phyloP scores from a whole-genome alignment of 1,140 invertebrate genomes.

The Trinorchestia longiramus region DNA sequence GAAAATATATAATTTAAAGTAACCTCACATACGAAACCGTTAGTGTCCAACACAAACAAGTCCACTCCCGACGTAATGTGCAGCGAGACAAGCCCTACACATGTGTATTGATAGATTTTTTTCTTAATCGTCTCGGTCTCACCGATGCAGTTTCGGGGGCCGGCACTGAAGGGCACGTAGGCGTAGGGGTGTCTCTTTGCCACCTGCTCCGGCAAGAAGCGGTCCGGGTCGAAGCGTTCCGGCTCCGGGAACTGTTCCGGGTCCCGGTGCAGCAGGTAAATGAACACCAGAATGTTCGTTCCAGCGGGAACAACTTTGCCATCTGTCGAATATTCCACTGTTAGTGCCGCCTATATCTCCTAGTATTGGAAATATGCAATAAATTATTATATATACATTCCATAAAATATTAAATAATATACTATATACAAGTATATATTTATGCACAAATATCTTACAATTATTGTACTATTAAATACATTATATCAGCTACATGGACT shows the following conservation, averaged over 20 bases:
- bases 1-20: not conserved
- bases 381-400: no score
- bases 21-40: not conserved
- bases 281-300: constrained; percentile 71
- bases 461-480: no score
- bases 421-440: no score
- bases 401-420: no score
- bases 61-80: not conserved
- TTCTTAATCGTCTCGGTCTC: not conserved
- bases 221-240: constrained; percentile 87
- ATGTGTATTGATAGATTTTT: not conserved
- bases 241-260: constrained; percentile 86
- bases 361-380: no score
- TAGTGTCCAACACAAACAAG: not conserved
- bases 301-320: constrained; percentile 69
- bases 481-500: no score
- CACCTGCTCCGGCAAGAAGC: constrained; percentile 85
- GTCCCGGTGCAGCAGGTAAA: constrained; percentile 82
- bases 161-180: constrained; percentile 76
- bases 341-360: no score
- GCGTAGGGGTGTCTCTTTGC: constrained; percentile 73
- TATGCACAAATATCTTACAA: no score
- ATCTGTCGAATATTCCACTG: constrained; percentile 1
- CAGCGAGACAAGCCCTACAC: not conserved
- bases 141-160: constrained; percentile 73